A percentile compares a stretch with the other conserved stretches of the same genome.
These are phyloP conservation scores for Pasiphila rectangulata DNA, from an alignment of 2,888 invertebrate genomes.

Conservation along the genomic window DNA sequence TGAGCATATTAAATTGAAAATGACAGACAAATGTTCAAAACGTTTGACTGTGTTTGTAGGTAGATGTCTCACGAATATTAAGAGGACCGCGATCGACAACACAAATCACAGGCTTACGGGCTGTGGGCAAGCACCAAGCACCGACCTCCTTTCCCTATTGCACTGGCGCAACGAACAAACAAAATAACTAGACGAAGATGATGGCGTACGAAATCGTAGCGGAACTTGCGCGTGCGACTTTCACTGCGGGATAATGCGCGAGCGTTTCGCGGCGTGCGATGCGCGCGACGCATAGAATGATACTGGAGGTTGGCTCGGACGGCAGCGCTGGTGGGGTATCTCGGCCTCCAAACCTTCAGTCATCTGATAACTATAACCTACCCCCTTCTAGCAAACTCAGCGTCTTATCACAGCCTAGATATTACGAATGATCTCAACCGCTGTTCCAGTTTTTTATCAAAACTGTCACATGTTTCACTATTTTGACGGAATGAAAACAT, in stretches of 20 bases:
- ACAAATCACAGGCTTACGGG: slow-evolving; percentile 64
- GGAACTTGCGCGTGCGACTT: slow-evolving; percentile 74
- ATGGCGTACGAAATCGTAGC: slow-evolving; percentile 68
- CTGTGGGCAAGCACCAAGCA: slow-evolving; percentile 58
- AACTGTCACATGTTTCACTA: slow-evolving; percentile 28
- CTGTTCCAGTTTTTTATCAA: slow-evolving; percentile 45
- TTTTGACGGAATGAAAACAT: slow-evolving; percentile 25
- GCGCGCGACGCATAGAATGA: slow-evolving; percentile 63
- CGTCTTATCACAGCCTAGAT: slow-evolving; percentile 39
- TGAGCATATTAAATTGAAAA: too few relatives aligned
- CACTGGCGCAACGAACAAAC: slow-evolving; percentile 78
- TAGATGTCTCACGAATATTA: slow-evolving; percentile 61
- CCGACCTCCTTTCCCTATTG: slow-evolving; percentile 78
- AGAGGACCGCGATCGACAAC: slow-evolving; percentile 42
- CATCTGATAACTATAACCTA: slow-evolving; percentile 61
- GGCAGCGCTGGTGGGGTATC: slow-evolving; percentile 49
- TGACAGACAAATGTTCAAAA: too few relatives aligned
- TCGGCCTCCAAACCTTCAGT: slow-evolving; percentile 42
- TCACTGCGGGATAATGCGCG: slow-evolving; percentile 62
- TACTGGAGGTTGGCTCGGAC: slow-evolving; percentile 54
- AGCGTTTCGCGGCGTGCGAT: slow-evolving; percentile 56
- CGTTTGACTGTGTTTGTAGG: too few relatives aligned
- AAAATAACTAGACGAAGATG: slow-evolving; percentile 77
- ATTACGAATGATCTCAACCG: slow-evolving; percentile 33
- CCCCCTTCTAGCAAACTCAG: slow-evolving; percentile 43